Conservation (phyloP, 2,888 invertebrate genomes). For the Drosophila nr. perissopoda region DNA sequence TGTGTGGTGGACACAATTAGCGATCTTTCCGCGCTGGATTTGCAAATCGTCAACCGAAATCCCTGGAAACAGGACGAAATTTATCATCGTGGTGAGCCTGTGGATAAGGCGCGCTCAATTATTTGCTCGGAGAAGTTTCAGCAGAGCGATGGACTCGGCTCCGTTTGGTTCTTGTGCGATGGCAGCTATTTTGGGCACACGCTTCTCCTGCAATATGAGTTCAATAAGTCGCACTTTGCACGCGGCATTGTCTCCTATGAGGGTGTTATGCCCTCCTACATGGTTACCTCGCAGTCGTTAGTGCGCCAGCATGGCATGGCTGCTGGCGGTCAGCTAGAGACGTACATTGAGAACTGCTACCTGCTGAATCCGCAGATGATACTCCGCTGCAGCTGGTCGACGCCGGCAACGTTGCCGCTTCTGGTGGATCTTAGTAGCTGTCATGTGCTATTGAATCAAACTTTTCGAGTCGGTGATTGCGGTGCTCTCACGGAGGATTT, state of each 20-base stretch:
- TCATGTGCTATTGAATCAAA: slow-evolving; percentile 80
- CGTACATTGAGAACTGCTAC: slow-evolving; percentile 80
- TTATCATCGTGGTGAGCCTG: slow-evolving; percentile 73
- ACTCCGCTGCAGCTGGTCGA: slow-evolving; percentile 78
- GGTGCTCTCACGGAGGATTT: slow-evolving; percentile 76
- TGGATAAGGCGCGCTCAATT: slow-evolving; percentile 75
- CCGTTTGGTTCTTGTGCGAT: slow-evolving; percentile 88
- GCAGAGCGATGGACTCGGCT: slow-evolving; percentile 64
- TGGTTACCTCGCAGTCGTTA: slow-evolving; percentile 68
- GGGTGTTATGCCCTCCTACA: slow-evolving; percentile 69
- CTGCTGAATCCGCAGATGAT: slow-evolving; percentile 76
- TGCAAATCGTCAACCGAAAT: slow-evolving; percentile 60
- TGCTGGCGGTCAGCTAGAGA: slow-evolving; percentile 49
- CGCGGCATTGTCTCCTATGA: slow-evolving; percentile 79
- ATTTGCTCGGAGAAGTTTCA: slow-evolving; percentile 76
- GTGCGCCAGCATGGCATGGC: slow-evolving; percentile 70
- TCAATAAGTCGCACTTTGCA: slow-evolving; percentile 59
- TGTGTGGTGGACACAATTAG: slow-evolving; percentile 80
- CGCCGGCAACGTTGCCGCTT: slow-evolving; percentile 60
- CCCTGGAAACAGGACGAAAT: slow-evolving; percentile 83
- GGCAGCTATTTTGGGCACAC: slow-evolving; percentile 86
- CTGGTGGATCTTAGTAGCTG: slow-evolving; percentile 79
- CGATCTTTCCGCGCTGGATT: slow-evolving; percentile 74
- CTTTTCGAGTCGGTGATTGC: slow-evolving; percentile 74
- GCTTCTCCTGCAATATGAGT: slow-evolving; percentile 78